Evolutionary conservation across 1,140 invertebrate genomes (phyloP), one percentile per base, ranked within the genome.

Genomic region (Neodiprion fabricii): DNA sequence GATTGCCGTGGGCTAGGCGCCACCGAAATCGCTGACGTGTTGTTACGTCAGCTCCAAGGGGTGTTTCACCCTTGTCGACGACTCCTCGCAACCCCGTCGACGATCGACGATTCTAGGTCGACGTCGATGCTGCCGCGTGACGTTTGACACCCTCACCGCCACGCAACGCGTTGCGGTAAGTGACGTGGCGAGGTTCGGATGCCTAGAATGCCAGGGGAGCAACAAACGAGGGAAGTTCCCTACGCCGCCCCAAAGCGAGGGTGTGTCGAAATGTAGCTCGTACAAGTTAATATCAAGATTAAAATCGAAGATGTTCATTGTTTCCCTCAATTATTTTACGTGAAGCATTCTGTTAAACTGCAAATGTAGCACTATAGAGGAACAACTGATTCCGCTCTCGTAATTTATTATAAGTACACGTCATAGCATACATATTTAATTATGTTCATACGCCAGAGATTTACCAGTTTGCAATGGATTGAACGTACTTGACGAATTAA

Each of bases 151-250:
- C 53, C 14, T 73, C 67, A 48, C 65, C 70, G 40, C 11, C 72
- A 72, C 49, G 67, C 75, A 21, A 11, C 47, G 61, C 21, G 49
- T 78, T 77, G 66, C 71, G 70, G 73, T 72, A 75, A 67, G 73
- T 83, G 79, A 84, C 79, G 81, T 82, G 75, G 80, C 72, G 79
- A 78, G 79, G 79, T 78, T 77, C 75, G 67, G 79, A 83, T 83
- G 79, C 74, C 78, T 82, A 9, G 69, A 14, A 17, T 75, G 66
- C 40, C 75, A 82, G 81, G 82, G 68, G 71, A 72, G 28, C 78
- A 84, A 77, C 21, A 84, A 49, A 40, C 21, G 10, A 48, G 73
- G 66, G 74, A 80, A 75, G 48, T 40, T 11, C 48, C 48, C 48
- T 14, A 71, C n/a, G 9, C 48, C 70, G 8, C 48, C 21, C n/a